phyloP scores from a whole-genome alignment of 2,797 vertebrate genomes.

The Lacerta viridis region DNA sequence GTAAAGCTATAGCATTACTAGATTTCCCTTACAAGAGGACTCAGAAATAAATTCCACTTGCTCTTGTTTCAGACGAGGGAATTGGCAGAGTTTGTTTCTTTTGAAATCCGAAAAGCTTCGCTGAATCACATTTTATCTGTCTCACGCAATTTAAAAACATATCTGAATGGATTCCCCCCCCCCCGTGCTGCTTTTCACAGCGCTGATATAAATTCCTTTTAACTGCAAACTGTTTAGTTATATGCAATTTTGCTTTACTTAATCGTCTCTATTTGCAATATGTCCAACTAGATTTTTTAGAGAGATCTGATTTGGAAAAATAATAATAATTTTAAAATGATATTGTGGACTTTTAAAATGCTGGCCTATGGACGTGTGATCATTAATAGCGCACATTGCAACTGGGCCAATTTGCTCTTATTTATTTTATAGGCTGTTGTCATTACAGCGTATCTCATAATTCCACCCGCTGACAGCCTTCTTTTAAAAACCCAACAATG shows the following conservation, averaged over 20 bases:
- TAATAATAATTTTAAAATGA: background rate
- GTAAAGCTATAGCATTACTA: background rate
- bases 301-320: slow-evolving; percentile 8
- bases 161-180: background rate
- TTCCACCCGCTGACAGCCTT: background rate
- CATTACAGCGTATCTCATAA: background rate
- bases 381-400: background rate
- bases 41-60: background rate
- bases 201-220: background rate
- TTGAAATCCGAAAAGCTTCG: background rate
- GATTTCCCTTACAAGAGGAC: background rate
- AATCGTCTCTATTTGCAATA: background rate
- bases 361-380: slow-evolving; percentile 9
- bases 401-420: slow-evolving; percentile 5
- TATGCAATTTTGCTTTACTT: slow-evolving; percentile 11
- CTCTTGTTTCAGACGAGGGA: background rate
- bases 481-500: background rate
- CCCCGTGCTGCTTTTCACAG: background rate
- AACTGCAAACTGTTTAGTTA: slow-evolving; percentile 15
- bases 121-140: slow-evolving; percentile 9
- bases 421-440: slow-evolving; percentile 2
- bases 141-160: background rate
- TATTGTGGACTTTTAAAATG: background rate
- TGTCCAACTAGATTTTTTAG: slow-evolving; percentile 9
- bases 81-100: background rate